Conservation (phyloP, 2,797 vertebrate genomes). For the Neosilurus mollespiculum region DNA sequence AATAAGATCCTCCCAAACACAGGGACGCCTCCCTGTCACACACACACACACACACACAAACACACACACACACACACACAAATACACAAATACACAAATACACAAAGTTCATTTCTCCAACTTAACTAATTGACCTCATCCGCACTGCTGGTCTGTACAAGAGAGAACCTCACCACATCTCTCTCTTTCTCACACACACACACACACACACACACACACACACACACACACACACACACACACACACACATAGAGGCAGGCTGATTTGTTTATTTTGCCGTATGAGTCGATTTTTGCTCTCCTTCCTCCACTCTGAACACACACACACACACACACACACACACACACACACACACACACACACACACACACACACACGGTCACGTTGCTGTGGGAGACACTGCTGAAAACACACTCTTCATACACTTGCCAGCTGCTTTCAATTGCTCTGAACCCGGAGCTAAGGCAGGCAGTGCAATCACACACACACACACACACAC, state of each 20-base stretch:
- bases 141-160: conserved; percentile 60
- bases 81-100: not conserved
- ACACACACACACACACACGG: conserved; percentile 59
- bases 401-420: conserved; percentile 67
- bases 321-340: conserved; percentile 56
- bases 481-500: conserved; percentile 1
- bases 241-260: conserved; percentile 51
- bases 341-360: no score
- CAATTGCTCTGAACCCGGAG: conserved; percentile 67
- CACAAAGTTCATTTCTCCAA: conserved; percentile 25
- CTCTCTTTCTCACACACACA: no score
- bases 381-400: conserved; percentile 73
- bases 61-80: conserved; percentile 18
- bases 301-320: conserved; percentile 66
- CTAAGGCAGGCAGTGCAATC: conserved; percentile 9
- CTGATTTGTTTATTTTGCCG: conserved; percentile 73
- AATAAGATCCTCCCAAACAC: not conserved
- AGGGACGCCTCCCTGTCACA: conserved; percentile 28
- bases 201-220: not conserved
- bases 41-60: conserved; percentile 38
- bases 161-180: conserved; percentile 7
- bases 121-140: not conserved
- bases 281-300: conserved; percentile 78
- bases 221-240: conserved; percentile 15
- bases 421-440: conserved; percentile 74